Percentiles rank a stretch among this genome's conserved stretches.
Conservation (phyloP, 1,140 invertebrate genomes). For the Harpegnathos saltator region DNA sequence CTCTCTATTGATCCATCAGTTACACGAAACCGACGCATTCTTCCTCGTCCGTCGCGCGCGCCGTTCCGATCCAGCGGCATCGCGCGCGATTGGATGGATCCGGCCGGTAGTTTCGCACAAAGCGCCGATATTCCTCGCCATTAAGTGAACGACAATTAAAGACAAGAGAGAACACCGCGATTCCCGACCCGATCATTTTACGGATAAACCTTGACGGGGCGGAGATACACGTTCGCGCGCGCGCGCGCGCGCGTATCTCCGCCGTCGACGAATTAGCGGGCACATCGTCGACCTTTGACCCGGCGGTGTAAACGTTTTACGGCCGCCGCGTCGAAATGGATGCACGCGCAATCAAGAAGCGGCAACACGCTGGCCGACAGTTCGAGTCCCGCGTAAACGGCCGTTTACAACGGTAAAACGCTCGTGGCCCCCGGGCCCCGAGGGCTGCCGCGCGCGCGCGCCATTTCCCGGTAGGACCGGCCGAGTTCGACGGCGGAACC, state of each 20-base stretch:
- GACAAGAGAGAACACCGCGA: too few relatives aligned
- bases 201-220: slow-evolving; percentile 23
- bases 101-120: slow-evolving; percentile 47
- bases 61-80: slow-evolving; percentile 50
- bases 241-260: background rate
- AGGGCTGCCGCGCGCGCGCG: slow-evolving; percentile 14
- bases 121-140: slow-evolving; percentile 57
- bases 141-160: slow-evolving; percentile 37
- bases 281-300: slow-evolving; percentile 32
- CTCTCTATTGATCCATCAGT: slow-evolving; percentile 52
- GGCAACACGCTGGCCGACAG: slow-evolving; percentile 50
- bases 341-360: slow-evolving; percentile 66
- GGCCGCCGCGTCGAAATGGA: slow-evolving; percentile 55
- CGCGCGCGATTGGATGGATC: slow-evolving; percentile 57
- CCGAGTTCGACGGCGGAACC: background rate
- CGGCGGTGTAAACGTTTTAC: slow-evolving; percentile 66
- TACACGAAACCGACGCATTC: slow-evolving; percentile 54
- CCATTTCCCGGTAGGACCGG: background rate
- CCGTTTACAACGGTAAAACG: slow-evolving; percentile 61
- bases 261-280: slow-evolving; percentile 58
- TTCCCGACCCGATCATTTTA: slow-evolving; percentile 42
- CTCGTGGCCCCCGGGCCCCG: too few relatives aligned
- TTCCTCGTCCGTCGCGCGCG: slow-evolving; percentile 27
- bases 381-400: slow-evolving; percentile 39
- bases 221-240: too few relatives aligned